Conservation (phyloP, 2,113 vertebrate species). For the Rhombomys opimus region DNA sequence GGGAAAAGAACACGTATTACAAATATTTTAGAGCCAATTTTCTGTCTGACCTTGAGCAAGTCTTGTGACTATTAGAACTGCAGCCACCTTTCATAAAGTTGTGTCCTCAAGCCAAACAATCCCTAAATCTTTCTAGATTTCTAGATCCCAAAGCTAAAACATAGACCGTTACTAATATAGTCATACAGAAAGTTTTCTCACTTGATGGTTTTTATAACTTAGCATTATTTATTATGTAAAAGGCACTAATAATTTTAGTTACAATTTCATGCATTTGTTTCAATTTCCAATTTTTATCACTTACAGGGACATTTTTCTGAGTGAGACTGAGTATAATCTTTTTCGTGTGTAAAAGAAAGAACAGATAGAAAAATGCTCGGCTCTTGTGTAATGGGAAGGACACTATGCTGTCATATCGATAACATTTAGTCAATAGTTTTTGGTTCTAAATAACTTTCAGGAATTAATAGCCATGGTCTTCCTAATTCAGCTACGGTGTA, state of each 20-base stretch:
- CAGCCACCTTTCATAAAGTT: not conserved
- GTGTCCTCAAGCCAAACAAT: not conserved
- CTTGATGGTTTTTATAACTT: not conserved
- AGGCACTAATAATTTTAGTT: not conserved
- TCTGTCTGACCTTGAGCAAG: not conserved
- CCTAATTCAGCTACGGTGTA: not conserved
- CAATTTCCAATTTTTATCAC: not conserved
- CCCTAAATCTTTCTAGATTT: not conserved
- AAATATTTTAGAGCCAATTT: not conserved
- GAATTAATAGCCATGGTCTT: not conserved
- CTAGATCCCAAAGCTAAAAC: not conserved
- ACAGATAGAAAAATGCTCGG: not conserved
- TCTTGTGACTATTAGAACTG: not conserved
- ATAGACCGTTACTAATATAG: not conserved
- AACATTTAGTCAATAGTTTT: constrained; percentile 35
- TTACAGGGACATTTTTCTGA: not conserved
- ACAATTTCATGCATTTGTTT: not conserved
- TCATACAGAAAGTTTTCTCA: not conserved
- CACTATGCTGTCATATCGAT: not conserved
- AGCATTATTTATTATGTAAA: not conserved
- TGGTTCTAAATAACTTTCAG: not conserved
- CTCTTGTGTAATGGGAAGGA: constrained; percentile 13
- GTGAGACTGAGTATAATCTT: not conserved
- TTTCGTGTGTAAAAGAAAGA: not conserved
- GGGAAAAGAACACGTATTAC: not conserved